These are phyloP conservation scores for Gadopsis bispinosus DNA, from an alignment of 2,797 vertebrate genomes.

Conservation along the genomic window DNA sequence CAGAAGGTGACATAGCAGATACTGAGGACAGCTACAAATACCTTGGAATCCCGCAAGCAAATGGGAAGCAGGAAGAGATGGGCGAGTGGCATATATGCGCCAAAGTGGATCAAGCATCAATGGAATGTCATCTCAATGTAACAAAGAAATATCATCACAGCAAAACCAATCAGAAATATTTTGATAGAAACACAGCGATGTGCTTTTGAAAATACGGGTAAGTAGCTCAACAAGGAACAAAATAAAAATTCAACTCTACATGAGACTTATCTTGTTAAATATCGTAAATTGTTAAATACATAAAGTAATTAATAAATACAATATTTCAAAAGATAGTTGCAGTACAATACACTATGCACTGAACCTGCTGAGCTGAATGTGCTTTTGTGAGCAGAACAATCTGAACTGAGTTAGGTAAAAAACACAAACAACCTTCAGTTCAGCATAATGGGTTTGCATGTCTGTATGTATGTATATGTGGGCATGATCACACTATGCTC, in stretches of 20 bases:
- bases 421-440: constrained; percentile 13
- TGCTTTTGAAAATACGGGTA: neutral
- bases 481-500: neutral
- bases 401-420: neutral
- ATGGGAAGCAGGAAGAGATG: too few relatives aligned
- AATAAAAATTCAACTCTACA: constrained; percentile 6
- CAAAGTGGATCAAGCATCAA: constrained; percentile 34
- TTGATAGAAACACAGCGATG: constrained; percentile 3
- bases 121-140: constrained; percentile 31
- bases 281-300: neutral
- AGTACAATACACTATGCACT: neutral
- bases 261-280: neutral
- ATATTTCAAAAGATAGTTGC: neutral
- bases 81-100: too few relatives aligned
- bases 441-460: neutral
- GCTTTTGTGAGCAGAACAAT: neutral
- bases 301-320: neutral
- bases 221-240: constrained; percentile 5
- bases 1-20: too few relatives aligned
- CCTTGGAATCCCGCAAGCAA: too few relatives aligned
- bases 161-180: constrained; percentile 16
- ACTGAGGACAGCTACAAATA: too few relatives aligned
- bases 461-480: neutral
- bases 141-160: constrained; percentile 37
- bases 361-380: constrained; percentile 1